These are phyloP conservation scores for Gobius niger DNA, from an alignment of 2,113 vertebrate species.

Conservation along the genomic window DNA sequence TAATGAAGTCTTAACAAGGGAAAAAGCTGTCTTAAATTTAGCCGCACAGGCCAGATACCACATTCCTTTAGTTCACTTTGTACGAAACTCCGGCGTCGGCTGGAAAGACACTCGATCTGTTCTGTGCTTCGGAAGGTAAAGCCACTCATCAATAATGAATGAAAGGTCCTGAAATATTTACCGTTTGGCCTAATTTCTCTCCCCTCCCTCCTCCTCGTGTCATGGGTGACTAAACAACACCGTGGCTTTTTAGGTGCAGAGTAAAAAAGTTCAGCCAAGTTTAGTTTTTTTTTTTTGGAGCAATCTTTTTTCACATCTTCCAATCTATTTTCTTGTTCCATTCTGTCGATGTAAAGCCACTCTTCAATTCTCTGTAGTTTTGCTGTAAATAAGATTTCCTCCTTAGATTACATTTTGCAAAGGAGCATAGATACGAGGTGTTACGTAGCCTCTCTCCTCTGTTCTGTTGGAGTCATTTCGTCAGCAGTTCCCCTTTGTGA, in stretches of 20 bases:
- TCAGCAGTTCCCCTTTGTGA: constrained; percentile 22
- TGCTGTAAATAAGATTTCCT: not conserved
- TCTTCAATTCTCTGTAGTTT: not conserved
- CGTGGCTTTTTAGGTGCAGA: constrained; percentile 3
- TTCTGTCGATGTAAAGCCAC: too few relatives aligned
- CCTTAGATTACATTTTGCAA: not conserved
- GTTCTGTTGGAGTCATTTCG: constrained; percentile 14
- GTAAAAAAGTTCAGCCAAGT: too few relatives aligned
- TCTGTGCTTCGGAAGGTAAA: constrained; percentile 68
- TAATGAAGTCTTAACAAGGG: not conserved
- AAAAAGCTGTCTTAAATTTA: not conserved
- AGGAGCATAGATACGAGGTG: not conserved
- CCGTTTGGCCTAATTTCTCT: constrained; percentile 75
- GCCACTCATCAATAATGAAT: constrained; percentile 78
- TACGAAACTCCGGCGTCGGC: constrained; percentile 39
- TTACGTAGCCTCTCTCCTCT: constrained; percentile 5
- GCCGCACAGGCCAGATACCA: not conserved
- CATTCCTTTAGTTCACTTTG: constrained; percentile 37
- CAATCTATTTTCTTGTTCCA: not conserved
- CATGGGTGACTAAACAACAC: constrained; percentile 53
- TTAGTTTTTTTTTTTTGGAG: too few relatives aligned
- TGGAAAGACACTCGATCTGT: constrained; percentile 75
- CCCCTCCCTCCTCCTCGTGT: constrained; percentile 46
- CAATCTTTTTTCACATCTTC: too few relatives aligned
- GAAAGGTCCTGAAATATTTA: constrained; percentile 81